phyloP scores from a whole-genome alignment of 2,888 invertebrate species.

The Pecten maximus region DNA sequence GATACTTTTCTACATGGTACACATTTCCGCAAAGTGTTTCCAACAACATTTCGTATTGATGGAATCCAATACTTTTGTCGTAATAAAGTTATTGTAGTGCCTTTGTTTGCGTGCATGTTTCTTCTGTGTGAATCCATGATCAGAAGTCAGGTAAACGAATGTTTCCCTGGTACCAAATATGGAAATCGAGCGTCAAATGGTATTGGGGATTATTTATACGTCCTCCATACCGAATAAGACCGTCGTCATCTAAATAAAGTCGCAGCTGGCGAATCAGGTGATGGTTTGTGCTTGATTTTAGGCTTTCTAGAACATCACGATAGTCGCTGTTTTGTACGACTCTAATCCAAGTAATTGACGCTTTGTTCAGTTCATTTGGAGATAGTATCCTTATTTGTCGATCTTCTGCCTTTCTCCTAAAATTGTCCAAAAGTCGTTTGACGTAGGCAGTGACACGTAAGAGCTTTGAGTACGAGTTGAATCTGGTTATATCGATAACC shows the following conservation, averaged over 20 bases:
- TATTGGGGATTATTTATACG: slow-evolving; percentile 47
- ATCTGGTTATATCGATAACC: slow-evolving; percentile 19
- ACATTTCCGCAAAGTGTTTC: slow-evolving; percentile 48
- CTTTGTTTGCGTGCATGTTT: slow-evolving; percentile 18
- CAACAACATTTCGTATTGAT: slow-evolving; percentile 46
- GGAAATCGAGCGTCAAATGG: slow-evolving; percentile 44
- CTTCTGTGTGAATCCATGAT: slow-evolving; percentile 39
- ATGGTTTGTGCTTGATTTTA: slow-evolving; percentile 24
- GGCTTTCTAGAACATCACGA: slow-evolving; percentile 18
- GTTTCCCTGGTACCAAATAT: slow-evolving; percentile 46
- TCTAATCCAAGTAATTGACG: slow-evolving; percentile 39
- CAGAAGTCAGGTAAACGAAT: slow-evolving; percentile 38
- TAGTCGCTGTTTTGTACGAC: slow-evolving; percentile 38
- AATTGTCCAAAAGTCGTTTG: no score
- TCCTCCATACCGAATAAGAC: slow-evolving; percentile 45
- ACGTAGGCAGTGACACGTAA: slow-evolving; percentile 43
- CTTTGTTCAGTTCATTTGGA: background rate
- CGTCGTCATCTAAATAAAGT: slow-evolving; percentile 39
- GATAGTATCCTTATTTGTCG: background rate
- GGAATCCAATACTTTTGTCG: slow-evolving; percentile 50
- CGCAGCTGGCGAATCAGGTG: slow-evolving; percentile 36
- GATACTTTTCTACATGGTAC: slow-evolving; percentile 49
- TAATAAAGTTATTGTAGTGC: slow-evolving; percentile 33
- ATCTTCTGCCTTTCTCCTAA: no score
- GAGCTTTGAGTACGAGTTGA: slow-evolving; percentile 39